Conservation (phyloP, 1,140 invertebrate genomes). For the Probaryconus sp. region DNA sequence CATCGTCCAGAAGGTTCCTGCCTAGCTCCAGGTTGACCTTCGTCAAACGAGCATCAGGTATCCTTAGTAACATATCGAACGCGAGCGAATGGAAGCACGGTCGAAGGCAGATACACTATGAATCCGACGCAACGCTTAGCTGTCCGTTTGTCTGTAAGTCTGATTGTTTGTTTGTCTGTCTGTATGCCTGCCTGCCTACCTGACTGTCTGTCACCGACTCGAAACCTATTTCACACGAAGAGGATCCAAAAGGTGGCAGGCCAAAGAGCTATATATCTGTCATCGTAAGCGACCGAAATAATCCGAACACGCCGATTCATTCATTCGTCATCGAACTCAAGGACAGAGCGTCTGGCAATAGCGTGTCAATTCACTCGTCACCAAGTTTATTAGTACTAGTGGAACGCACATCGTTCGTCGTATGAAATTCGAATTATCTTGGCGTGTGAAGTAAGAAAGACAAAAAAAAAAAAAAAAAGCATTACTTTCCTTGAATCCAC, state of each 20-base stretch:
- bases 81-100: conserved; percentile 60
- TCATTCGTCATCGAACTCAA: conserved; percentile 46
- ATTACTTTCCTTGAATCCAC: too few species aligned
- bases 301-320: conserved; percentile 52
- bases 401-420: conserved; percentile 9
- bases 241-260: conserved; percentile 51
- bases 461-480: too few species aligned
- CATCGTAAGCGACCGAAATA: conserved; percentile 48
- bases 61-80: conserved; percentile 69
- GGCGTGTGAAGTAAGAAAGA: not conserved
- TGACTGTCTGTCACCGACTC: conserved; percentile 52
- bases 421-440: conserved; percentile 17
- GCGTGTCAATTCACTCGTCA: conserved; percentile 26
- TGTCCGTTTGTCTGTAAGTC: conserved; percentile 54
- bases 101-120: conserved; percentile 51
- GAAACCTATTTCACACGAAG: conserved; percentile 46
- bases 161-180: conserved; percentile 52
- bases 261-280: conserved; percentile 40
- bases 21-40: conserved; percentile 46
- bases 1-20: conserved; percentile 63
- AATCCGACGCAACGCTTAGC: conserved; percentile 54
- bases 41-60: conserved; percentile 67
- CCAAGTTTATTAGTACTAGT: conserved; percentile 24
- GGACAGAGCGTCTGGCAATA: conserved; percentile 42
- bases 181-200: conserved; percentile 53